Percentiles rank a stretch among this genome's conserved stretches.
Conservation (phyloP, 2,888 invertebrate species). For the Thera obeliscata region DNA sequence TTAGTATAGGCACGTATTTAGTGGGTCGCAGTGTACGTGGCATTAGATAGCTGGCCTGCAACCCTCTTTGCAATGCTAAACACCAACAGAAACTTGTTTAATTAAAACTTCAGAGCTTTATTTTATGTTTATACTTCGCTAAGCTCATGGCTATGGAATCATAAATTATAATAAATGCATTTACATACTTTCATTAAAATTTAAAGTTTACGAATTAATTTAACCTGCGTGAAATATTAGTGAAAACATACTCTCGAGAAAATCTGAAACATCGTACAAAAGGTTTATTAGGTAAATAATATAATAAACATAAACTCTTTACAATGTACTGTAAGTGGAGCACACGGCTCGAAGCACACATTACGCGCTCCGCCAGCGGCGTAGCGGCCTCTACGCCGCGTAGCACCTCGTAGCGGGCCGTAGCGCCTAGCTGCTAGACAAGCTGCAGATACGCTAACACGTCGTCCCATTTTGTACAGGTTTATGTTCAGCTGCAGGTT, state of each 20-base stretch:
- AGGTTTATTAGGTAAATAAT: constrained; percentile 4
- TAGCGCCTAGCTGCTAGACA: constrained; percentile 35
- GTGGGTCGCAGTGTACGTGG: not conserved
- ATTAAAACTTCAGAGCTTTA: constrained; percentile 49
- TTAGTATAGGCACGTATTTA: not conserved
- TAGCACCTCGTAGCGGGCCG: constrained; percentile 36
- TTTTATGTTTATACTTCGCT: constrained; percentile 30
- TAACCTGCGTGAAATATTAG: constrained; percentile 14
- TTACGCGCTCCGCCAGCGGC: constrained; percentile 43
- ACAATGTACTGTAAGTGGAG: constrained; percentile 26
- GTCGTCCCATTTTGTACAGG: not conserved
- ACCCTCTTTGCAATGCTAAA: constrained; percentile 50
- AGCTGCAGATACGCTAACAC: constrained; percentile 19
- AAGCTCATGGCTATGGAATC: constrained; percentile 32
- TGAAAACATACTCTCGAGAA: not conserved
- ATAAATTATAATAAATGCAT: constrained; percentile 40
- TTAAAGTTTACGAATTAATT: constrained; percentile 8
- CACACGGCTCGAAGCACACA: constrained; percentile 45
- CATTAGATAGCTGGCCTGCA: constrained; percentile 24
- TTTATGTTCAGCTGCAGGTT: constrained; percentile 4
- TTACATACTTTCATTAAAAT: constrained; percentile 28
- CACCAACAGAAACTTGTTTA: constrained; percentile 49
- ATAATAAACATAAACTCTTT: constrained; percentile 24
- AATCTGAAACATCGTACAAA: not conserved
- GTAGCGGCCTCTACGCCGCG: constrained; percentile 33